A percentile compares a stretch with the other conserved stretches of the same genome.
Conservation (phyloP, 2,797 vertebrate genomes). For the Peromyscus melanophrys region DNA sequence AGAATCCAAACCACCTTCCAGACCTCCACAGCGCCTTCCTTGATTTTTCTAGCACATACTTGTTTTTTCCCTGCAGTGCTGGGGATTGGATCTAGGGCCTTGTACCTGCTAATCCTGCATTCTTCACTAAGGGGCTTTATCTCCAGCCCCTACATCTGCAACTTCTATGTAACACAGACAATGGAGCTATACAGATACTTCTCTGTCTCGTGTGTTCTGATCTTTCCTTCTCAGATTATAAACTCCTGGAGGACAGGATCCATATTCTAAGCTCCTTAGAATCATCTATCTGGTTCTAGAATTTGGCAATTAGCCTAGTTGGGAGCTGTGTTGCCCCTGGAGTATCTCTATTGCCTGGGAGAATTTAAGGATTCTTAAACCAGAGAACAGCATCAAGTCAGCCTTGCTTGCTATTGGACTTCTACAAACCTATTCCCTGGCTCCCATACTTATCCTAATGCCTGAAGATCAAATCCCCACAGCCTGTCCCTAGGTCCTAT, state of each 20-base stretch:
- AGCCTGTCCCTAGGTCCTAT: background rate
- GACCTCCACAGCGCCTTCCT: background rate
- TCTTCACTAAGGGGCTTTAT: background rate
- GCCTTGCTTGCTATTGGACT: background rate
- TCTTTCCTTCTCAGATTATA: slow-evolving; percentile 27
- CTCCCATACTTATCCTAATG: background rate
- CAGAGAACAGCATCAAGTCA: background rate
- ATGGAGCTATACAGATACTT: background rate
- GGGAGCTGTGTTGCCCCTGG: background rate
- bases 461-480: background rate
- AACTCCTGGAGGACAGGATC: background rate
- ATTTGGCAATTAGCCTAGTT: background rate
- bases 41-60: background rate
- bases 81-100: background rate
- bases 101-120: background rate
- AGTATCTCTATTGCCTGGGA: background rate
- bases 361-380: slow-evolving; percentile 46
- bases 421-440: background rate
- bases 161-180: background rate
- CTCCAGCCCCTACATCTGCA: background rate
- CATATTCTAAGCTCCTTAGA: slow-evolving; percentile 21
- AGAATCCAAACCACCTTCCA: background rate
- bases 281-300: background rate
- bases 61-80: background rate
- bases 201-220: background rate